Conservation (phyloP, 2,797 vertebrate species). For the Pogonophryne albipinna region DNA sequence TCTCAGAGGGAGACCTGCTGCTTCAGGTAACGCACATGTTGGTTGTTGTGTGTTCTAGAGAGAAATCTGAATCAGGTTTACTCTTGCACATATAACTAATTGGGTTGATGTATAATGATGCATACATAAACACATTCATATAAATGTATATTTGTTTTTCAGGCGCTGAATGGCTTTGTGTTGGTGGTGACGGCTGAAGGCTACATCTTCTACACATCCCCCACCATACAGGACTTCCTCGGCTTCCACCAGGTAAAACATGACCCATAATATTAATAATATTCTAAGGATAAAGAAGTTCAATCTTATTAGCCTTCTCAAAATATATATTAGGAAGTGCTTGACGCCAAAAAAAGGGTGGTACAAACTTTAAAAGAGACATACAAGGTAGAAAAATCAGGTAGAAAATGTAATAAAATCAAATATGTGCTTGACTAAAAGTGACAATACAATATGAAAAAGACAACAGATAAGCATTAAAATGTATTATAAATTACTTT, state of each 20-base stretch:
- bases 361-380: neutral
- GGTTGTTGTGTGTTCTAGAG: neutral
- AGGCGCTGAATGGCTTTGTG: conserved; percentile 89
- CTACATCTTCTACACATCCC: conserved; percentile 86
- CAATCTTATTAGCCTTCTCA: neutral
- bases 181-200: conserved; percentile 88
- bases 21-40: conserved; percentile 71
- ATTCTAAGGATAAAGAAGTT: neutral
- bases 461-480: too few relatives aligned
- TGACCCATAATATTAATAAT: neutral
- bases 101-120: too few relatives aligned
- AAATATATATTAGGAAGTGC: neutral
- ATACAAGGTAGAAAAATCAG: neutral
- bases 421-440: too few relatives aligned
- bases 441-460: too few relatives aligned
- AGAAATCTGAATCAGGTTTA: too few relatives aligned
- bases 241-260: conserved; percentile 88
- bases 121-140: too few relatives aligned
- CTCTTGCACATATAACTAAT: too few relatives aligned
- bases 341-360: neutral
- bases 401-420: too few relatives aligned
- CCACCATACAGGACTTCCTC: conserved; percentile 88
- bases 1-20: conserved; percentile 83
- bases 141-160: neutral
- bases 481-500: too few relatives aligned